Percentiles rank a stretch among this genome's conserved stretches.
phyloP scores from a whole-genome alignment of 2,888 invertebrate genomes.

The Lepidocyrtinus sp. region DNA sequence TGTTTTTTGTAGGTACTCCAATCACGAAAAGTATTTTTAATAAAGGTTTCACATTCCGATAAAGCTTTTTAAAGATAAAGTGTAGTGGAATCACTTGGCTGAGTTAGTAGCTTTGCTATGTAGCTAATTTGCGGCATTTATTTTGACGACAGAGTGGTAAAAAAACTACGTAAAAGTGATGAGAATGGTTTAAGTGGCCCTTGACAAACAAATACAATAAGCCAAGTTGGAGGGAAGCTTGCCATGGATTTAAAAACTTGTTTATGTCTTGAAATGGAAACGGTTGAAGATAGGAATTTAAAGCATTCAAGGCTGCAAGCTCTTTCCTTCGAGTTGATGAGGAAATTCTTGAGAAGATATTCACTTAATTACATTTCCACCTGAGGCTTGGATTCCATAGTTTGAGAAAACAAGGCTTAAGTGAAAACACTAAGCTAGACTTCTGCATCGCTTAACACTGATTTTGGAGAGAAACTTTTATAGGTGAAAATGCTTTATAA shows the following conservation, averaged over 20 bases:
- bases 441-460: slow-evolving; percentile 17
- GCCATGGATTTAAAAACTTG: no score
- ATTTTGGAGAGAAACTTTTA: slow-evolving; percentile 4
- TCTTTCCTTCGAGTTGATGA: slow-evolving; percentile 62
- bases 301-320: slow-evolving; percentile 32
- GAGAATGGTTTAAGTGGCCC: slow-evolving; percentile 17
- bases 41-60: background rate
- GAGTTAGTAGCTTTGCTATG: background rate
- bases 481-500: background rate
- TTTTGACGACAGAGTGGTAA: background rate
- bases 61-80: background rate
- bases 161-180: background rate
- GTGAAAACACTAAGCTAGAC: background rate
- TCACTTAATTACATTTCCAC: slow-evolving; percentile 70
- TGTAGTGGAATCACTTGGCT: background rate
- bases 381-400: slow-evolving; percentile 52
- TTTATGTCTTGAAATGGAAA: background rate
- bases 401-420: slow-evolving; percentile 7
- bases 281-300: slow-evolving; percentile 35
- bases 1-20: background rate
- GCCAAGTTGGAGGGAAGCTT: background rate
- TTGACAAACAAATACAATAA: slow-evolving; percentile 6
- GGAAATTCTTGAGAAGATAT: slow-evolving; percentile 67
- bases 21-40: background rate
- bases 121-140: slow-evolving; percentile 7